Percentiles rank a stretch among this genome's conserved stretches.
phyloP scores from a whole-genome alignment of 2,888 invertebrate species.

The Physocephala rufipes region DNA sequence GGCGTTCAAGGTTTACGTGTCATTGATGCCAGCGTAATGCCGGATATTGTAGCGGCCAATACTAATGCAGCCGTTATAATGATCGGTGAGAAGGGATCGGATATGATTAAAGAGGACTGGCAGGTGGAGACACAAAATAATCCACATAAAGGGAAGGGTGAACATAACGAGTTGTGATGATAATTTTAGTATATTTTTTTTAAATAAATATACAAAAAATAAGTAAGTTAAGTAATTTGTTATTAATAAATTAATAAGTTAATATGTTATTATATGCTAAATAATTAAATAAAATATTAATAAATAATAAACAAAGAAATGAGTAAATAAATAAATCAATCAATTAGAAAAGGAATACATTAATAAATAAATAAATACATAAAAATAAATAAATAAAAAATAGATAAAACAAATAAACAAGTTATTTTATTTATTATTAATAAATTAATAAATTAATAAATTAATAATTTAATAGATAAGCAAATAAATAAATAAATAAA shows the following conservation, averaged over 20 bases:
- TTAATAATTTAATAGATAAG: too few relatives aligned
- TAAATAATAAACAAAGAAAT: background rate
- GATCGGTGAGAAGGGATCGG: slow-evolving; percentile 75
- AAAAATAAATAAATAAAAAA: too few relatives aligned
- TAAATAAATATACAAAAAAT: background rate
- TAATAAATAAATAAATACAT: too few relatives aligned
- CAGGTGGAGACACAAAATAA: slow-evolving; percentile 44
- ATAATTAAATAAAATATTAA: background rate
- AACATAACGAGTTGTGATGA: slow-evolving; percentile 42
- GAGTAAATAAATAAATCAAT: background rate
- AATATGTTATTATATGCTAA: background rate
- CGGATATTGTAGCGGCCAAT: slow-evolving; percentile 71
- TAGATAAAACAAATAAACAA: too few relatives aligned
- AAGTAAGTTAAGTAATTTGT: background rate
- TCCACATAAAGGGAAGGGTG: slow-evolving; percentile 39
- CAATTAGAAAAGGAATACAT: too few relatives aligned
- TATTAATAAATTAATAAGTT: background rate
- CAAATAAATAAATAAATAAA: too few relatives aligned
- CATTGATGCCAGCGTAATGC: slow-evolving; percentile 76
- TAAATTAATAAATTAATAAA: too few relatives aligned
- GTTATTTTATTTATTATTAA: too few relatives aligned
- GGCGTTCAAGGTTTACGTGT: slow-evolving; percentile 69
- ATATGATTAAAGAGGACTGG: slow-evolving; percentile 72
- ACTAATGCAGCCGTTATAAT: slow-evolving; percentile 72
- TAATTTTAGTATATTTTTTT: background rate